Evolutionary conservation across 2,797 vertebrate genomes (phyloP), one percentile per base, ranked within the genome.

Genomic region (Erpetoichthys calabaricus): DNA sequence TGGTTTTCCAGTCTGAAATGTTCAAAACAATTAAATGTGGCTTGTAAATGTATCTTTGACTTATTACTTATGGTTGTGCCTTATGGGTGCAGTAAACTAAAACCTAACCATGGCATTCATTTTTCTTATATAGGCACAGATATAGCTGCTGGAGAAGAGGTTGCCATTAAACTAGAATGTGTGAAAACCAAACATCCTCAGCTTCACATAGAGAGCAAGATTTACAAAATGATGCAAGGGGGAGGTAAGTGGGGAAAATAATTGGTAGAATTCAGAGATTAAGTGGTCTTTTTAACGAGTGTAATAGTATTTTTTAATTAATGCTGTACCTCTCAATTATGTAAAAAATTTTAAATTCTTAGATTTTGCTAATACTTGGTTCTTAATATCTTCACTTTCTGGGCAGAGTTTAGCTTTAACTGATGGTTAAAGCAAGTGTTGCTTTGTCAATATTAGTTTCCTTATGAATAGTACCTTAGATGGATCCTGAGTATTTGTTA

Each of bases 161-260:
- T 96, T 65, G 93, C 92, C 56, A 97, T 97, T 75, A 97, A 97
- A 72, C 75, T 97, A 66, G 93, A 97, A 84, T 97, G 93, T 79
- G 93, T 97, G 70, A 97, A 97, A 83, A 97, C 93, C 44, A 97
- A 97, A 75, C 93, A 97, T 71, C 92, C 92, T 68, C 90, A 92
- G 69, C 89, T 92, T 45, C 90, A 92, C 72, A 92, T 92, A 1
- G 90, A 92, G 77, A 92, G 93, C 88, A 97, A 97, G 82, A 95
- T 97, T 81, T 97, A 97, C 86, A 97, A 97, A 77, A 97, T 97
- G 92, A 97, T 97, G 93, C 93, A 97, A 76, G 92, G 92, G 70
- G 92, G 93, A 90, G 93, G 92, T 90, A 75, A 60, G 25, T 25
- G 25, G 25, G 25, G 25, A 25, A 25, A 25, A 25, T 25, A 56